These are phyloP conservation scores for Plebejus anna DNA, from an alignment of 2,888 invertebrate species.

Conservation along the genomic window DNA sequence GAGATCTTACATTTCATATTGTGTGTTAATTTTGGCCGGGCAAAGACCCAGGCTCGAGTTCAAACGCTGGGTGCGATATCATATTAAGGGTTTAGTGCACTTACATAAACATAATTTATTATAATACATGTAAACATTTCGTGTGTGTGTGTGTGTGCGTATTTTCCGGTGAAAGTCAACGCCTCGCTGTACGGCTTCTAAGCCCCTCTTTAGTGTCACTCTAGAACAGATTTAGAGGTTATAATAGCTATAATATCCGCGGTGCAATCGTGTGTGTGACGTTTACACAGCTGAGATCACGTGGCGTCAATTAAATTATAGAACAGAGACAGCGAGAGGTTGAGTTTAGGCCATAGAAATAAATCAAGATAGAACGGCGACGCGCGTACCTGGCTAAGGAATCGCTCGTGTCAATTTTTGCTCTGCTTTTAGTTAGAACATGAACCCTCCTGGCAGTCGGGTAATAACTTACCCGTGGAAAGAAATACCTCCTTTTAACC, in stretches of 20 bases:
- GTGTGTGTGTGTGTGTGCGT: neutral
- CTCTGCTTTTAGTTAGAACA: too few species aligned
- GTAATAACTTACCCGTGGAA: too few species aligned
- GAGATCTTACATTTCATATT: slow-evolving; percentile 13
- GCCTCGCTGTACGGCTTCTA: neutral
- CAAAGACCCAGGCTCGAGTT: slow-evolving; percentile 17
- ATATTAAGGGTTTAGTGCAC: neutral
- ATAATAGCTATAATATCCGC: neutral
- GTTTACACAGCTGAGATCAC: slow-evolving; percentile 3
- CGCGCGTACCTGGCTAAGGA: too few species aligned
- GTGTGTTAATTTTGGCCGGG: slow-evolving; percentile 25
- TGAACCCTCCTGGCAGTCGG: too few species aligned
- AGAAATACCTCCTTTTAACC: too few species aligned
- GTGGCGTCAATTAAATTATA: slow-evolving; percentile 15
- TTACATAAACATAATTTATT: slow-evolving; percentile 10
- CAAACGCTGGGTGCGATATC: neutral
- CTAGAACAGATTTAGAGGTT: slow-evolving; percentile 10
- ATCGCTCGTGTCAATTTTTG: too few species aligned
- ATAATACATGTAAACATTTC: neutral
- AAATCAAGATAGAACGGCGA: too few species aligned
- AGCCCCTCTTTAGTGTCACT: slow-evolving; percentile 1
- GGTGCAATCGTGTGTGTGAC: slow-evolving; percentile 8
- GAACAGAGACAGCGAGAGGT: neutral
- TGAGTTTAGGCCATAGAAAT: slow-evolving; percentile 10
- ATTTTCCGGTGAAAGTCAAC: slow-evolving; percentile 9